Conservation (phyloP, 2,797 vertebrate genomes). For the Ataeniobius toweri region DNA sequence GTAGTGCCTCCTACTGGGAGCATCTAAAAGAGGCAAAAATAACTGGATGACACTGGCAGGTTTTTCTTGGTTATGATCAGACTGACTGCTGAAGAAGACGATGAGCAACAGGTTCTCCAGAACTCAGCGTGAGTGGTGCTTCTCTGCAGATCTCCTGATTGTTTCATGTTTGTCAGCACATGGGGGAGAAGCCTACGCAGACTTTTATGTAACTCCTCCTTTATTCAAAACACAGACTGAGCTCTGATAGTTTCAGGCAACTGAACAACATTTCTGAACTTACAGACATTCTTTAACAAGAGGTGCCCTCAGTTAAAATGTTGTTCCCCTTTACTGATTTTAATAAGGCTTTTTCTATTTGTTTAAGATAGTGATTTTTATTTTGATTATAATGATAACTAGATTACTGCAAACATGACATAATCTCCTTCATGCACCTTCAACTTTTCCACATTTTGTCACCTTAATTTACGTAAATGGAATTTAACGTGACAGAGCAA, state of each 20-base stretch:
- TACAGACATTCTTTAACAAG: neutral
- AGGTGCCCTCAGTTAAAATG: no score
- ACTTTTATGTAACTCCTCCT: constrained; percentile 25
- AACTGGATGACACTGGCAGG: constrained; percentile 35
- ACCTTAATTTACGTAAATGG: neutral
- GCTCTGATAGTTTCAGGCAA: constrained; percentile 13
- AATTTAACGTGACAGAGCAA: neutral
- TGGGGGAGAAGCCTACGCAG: constrained; percentile 49
- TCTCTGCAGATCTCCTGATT: constrained; percentile 58
- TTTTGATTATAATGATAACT: neutral
- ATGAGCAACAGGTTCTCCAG: constrained; percentile 65
- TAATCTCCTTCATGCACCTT: neutral
- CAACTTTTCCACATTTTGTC: neutral
- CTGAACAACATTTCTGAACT: constrained; percentile 10
- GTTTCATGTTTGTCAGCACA: constrained; percentile 48
- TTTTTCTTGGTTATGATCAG: constrained; percentile 57
- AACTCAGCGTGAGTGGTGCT: constrained; percentile 56
- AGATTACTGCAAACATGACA: neutral
- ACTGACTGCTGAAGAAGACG: constrained; percentile 59
- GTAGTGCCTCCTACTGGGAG: neutral
- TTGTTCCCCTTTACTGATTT: neutral
- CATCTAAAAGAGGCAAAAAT: neutral
- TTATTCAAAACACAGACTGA: constrained; percentile 37
- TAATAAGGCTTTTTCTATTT: neutral
- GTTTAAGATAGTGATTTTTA: neutral